phyloP scores from a whole-genome alignment of 2,888 invertebrate species.

The Cepaea hortensis region DNA sequence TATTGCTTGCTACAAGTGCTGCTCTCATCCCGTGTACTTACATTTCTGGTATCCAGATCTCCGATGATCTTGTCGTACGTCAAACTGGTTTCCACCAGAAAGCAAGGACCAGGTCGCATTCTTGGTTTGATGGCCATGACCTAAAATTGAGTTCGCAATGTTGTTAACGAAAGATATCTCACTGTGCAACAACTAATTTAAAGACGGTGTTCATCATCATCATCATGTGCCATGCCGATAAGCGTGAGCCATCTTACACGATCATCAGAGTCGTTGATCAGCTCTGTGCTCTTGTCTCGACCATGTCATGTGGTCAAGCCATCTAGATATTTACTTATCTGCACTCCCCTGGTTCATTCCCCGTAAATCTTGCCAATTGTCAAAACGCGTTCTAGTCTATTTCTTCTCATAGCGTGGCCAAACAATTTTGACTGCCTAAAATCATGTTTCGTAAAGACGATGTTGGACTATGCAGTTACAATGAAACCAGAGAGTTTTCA shows the following conservation, averaged over 20 bases:
- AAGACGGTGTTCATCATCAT: neutral
- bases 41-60: neutral
- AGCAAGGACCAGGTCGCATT: neutral
- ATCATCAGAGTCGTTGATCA: no score
- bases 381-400: no score
- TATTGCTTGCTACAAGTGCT: no score
- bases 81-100: conserved; percentile 17
- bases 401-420: no score
- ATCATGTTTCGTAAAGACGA: neutral
- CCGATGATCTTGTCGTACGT: neutral
- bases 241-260: no score
- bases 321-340: no score
- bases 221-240: neutral
- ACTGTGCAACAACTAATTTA: neutral
- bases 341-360: no score
- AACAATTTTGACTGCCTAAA: no score
- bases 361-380: no score
- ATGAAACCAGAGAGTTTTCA: neutral
- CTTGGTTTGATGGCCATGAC: conserved; percentile 9
- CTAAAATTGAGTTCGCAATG: neutral
- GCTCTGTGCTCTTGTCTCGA: no score
- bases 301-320: no score
- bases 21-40: neutral
- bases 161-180: neutral
- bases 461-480: no score